Evolutionary conservation across 1,140 invertebrate genomes (phyloP), one percentile per base, ranked within the genome.

Genomic region (Helicoverpa zea): DNA sequence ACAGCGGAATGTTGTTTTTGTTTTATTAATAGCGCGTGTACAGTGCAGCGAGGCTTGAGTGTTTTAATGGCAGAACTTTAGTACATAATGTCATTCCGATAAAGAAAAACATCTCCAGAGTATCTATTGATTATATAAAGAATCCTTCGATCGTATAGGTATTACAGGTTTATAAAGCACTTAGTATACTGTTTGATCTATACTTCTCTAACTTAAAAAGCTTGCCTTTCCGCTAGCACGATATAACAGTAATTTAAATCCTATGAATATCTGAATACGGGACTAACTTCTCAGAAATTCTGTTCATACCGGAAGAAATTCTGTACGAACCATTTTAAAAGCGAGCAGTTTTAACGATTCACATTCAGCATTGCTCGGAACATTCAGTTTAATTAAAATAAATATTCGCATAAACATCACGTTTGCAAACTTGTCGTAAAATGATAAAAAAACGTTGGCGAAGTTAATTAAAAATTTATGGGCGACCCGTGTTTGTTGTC

Each of bases 391-490:
- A n/a, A 70, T n/a, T 23, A 29, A 70, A 54, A 52, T 70, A 70
- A 70, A 70, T 70, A 52, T 70, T 70, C 49, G 49, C 66, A 29
- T 52, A 54, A 56, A 49, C 49, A 78, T 54, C 47, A 54, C 43
- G 59, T 58, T 43, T 52, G 47, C 30, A 43, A 78, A 68, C 59
- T 68, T 78, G 63, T 58, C 70, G 52, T 73, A 56, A 73, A 73
- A 73, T 73, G 47, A 73, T 73, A 35, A 73, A 58, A 73, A 61
- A 56, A 76, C 74, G 74, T 76, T 18, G 56, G 43, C 59, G 23
- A 63, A 76, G 59, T 76, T 76, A 63, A 61, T 61, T 76, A 76
- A 76, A 76, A 76, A 61, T 76, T 76, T 76, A 76, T 76, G n/a
- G 58, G 58, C 30, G 74, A 49, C 18, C 58, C 47, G 54, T 70